Conservation (phyloP, 1,140 invertebrate genomes). For the Atta colombica region DNA sequence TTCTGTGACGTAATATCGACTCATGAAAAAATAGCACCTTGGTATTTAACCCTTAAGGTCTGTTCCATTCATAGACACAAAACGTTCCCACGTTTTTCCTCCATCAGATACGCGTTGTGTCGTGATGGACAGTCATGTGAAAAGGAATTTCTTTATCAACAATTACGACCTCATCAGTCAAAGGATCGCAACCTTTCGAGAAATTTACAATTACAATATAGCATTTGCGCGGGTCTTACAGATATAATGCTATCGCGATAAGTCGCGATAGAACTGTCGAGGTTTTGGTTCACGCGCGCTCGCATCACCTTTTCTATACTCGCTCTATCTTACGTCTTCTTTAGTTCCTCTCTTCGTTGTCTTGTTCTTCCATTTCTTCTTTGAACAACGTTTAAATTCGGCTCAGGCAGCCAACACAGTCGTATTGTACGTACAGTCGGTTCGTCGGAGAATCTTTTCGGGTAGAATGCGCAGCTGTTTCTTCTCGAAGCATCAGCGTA, state of each 20-base stretch:
- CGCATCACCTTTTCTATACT: background rate
- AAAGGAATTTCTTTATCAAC: slow-evolving; percentile 49
- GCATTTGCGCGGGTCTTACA: slow-evolving; percentile 1
- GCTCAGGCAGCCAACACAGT: slow-evolving; percentile 27
- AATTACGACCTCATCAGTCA: slow-evolving; percentile 46
- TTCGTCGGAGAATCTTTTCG: slow-evolving; percentile 30
- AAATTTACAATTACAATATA: slow-evolving; percentile 74
- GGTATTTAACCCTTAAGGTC: background rate
- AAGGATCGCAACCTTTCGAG: slow-evolving; percentile 40
- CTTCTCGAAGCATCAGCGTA: slow-evolving; percentile 9
- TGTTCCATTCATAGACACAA: background rate
- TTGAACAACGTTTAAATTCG: slow-evolving; percentile 28
- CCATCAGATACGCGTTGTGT: slow-evolving; percentile 68
- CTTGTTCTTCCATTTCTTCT: background rate
- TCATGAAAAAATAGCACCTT: background rate
- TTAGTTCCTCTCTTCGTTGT: background rate
- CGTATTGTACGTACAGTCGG: slow-evolving; percentile 26
- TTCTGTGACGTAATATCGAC: slow-evolving; percentile 3
- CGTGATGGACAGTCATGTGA: slow-evolving; percentile 63
- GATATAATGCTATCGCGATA: slow-evolving; percentile 62
- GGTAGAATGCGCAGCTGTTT: slow-evolving; percentile 27
- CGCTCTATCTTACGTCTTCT: slow-evolving; percentile 16
- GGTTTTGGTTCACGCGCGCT: slow-evolving; percentile 34
- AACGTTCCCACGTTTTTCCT: slow-evolving; percentile 58
- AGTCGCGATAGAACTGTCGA: slow-evolving; percentile 5